Evolutionary conservation across 2,113 vertebrate genomes (phyloP).

Genomic region (Leucopsar rothschildi): DNA sequence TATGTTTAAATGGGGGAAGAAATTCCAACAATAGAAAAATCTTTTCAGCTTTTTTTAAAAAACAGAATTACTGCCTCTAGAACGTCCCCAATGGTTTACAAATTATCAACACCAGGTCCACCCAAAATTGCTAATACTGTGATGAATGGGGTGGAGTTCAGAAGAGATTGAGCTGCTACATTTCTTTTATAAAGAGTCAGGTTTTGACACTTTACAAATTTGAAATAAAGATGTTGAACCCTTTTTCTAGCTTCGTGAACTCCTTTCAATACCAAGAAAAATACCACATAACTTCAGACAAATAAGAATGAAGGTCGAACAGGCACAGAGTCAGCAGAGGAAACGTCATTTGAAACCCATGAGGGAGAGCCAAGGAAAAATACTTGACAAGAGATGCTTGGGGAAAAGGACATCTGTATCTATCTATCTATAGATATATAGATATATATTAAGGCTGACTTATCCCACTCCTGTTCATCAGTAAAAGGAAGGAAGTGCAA

Average conservation of each 20-base stretch:
- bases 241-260: background rate
- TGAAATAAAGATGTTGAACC: background rate
- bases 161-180: background rate
- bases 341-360: conserved; percentile 39
- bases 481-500: conserved; percentile 26
- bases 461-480: conserved; percentile 16
- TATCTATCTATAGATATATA: background rate
- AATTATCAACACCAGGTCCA: conserved; percentile 10
- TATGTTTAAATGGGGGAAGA: background rate
- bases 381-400: conserved; percentile 5
- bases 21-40: background rate
- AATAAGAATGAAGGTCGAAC: background rate
- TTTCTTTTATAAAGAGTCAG: background rate
- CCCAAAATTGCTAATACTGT: background rate
- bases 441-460: background rate
- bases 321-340: conserved; percentile 45
- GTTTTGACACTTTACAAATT: background rate
- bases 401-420: background rate
- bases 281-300: background rate
- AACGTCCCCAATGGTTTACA: background rate
- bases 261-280: background rate
- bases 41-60: background rate
- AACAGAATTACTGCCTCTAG: background rate
- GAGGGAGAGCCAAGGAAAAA: conserved; percentile 30
- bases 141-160: background rate